Conservation (phyloP, 2,888 invertebrate species). For the Nemotelus nigrinus region DNA sequence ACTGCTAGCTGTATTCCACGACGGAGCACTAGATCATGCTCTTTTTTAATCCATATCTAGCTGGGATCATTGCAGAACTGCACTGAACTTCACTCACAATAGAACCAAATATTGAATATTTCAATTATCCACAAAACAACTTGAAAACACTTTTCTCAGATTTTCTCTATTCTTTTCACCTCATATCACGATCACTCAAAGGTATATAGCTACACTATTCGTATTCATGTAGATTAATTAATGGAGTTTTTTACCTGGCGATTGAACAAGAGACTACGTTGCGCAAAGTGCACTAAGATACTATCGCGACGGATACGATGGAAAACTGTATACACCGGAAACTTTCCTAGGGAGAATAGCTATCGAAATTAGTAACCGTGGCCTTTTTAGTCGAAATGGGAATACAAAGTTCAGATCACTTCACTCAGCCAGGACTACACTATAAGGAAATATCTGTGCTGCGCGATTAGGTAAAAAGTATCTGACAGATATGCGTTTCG, state of each 20-base stretch:
- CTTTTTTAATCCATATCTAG: constrained; percentile 2
- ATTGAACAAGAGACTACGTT: constrained; percentile 8
- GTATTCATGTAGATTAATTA: constrained; percentile 2
- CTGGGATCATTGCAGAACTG: neutral
- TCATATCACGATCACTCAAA: constrained; percentile 7
- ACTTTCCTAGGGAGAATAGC: constrained; percentile 21
- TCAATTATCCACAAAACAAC: neutral
- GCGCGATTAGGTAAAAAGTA: constrained; percentile 19
- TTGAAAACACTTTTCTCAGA: constrained; percentile 10
- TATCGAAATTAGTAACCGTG: neutral
- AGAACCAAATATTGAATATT: too few relatives aligned
- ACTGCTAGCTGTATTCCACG: neutral
- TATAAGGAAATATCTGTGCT: neutral
- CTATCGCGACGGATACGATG: constrained; percentile 15
- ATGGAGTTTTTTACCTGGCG: constrained; percentile 25
- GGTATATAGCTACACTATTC: neutral
- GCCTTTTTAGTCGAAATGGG: neutral
- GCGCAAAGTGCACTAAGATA: constrained; percentile 1
- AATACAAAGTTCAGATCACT: too few relatives aligned
- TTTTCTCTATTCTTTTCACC: constrained; percentile 22
- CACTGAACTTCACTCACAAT: constrained; percentile 5
- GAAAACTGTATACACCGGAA: neutral
- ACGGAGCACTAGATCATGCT: neutral
- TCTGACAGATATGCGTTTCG: neutral
- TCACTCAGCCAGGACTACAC: neutral